These are phyloP conservation scores for Drosophila mimica DNA, from an alignment of 2,888 invertebrate species.

Conservation along the genomic window DNA sequence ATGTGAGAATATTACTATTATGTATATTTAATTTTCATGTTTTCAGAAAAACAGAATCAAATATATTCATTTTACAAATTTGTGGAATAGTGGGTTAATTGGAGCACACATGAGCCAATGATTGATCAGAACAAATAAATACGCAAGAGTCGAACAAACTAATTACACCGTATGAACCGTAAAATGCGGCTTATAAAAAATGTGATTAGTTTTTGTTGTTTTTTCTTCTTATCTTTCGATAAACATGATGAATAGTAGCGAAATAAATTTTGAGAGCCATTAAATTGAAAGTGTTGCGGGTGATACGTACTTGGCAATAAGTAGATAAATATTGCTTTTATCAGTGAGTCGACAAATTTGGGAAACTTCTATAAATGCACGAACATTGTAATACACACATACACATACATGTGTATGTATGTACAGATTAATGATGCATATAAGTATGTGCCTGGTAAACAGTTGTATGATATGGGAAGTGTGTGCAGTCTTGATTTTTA, in stretches of 20 bases:
- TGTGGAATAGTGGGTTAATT: conserved; percentile 20
- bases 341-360: conserved; percentile 4
- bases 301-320: conserved; percentile 5
- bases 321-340: conserved; percentile 17
- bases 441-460: background rate
- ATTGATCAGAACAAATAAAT: conserved; percentile 1
- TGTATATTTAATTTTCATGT: background rate
- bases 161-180: background rate
- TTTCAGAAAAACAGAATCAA: background rate
- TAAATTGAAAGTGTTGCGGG: conserved; percentile 17
- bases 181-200: conserved; percentile 2
- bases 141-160: conserved; percentile 1
- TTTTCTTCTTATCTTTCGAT: conserved; percentile 30
- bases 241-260: conserved; percentile 46
- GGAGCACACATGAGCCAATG: background rate
- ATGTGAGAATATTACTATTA: background rate
- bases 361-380: background rate
- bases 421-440: background rate
- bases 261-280: conserved; percentile 26
- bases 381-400: background rate
- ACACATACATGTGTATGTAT: background rate
- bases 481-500: conserved; percentile 15
- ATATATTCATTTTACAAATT: background rate
- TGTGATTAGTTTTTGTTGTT: background rate
- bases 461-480: conserved; percentile 10